Evolutionary conservation across 2,797 vertebrate species (phyloP).

Genomic region (Pelodytes ibericus): DNA sequence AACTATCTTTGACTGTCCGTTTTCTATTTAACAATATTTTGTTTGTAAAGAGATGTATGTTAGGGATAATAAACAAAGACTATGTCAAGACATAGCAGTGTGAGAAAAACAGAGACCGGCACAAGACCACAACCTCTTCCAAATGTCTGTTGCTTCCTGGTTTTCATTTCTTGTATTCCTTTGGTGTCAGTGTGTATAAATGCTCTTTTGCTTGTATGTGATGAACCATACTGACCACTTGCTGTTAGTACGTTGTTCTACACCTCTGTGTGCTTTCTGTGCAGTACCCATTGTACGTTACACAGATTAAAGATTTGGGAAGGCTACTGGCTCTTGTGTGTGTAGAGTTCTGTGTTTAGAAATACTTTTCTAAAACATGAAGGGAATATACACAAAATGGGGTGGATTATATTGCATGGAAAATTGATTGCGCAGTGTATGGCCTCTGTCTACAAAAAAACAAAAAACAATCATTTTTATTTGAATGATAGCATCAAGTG

Average conservation of each 20-base stretch:
- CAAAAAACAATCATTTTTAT: no score
- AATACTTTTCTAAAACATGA: background rate
- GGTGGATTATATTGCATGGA: no score
- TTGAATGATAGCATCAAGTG: no score
- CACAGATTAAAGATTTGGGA: conserved; percentile 83
- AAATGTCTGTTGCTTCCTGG: conserved; percentile 35
- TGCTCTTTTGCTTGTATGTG: conserved; percentile 60
- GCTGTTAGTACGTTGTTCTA: conserved; percentile 70
- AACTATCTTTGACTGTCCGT: conserved; percentile 62
- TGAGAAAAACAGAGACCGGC: conserved; percentile 21
- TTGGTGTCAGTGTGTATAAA: conserved; percentile 56
- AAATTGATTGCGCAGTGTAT: no score
- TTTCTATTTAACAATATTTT: conserved; percentile 66
- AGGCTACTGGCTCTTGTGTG: conserved; percentile 67
- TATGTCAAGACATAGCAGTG: conserved; percentile 26
- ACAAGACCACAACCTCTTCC: conserved; percentile 42
- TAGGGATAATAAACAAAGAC: conserved; percentile 56
- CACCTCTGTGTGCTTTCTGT: conserved; percentile 79
- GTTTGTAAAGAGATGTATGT: conserved; percentile 67
- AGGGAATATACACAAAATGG: no score
- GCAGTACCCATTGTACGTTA: conserved; percentile 80
- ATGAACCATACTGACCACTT: conserved; percentile 61
- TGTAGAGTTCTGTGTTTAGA: background rate
- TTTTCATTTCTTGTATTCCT: conserved; percentile 56
- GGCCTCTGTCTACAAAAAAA: no score